Base-by-base conservation (phyloP, 23 tunicate genomes). In the Pegea sp. region DNA sequence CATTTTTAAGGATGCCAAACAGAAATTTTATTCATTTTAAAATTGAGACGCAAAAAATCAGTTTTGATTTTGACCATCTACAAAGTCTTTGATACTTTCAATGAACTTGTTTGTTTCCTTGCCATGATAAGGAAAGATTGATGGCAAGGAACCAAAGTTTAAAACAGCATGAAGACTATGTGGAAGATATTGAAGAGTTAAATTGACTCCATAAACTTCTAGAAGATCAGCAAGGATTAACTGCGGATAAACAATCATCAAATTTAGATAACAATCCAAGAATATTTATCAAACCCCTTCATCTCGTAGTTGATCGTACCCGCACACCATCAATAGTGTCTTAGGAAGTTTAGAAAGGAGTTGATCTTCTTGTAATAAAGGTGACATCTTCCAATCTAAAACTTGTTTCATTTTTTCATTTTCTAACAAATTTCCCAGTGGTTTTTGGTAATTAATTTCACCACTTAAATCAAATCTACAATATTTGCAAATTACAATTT, bases 251-350 rank as follows among this genome's bases (percentile, higher is more conserved):
- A 8, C 46, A 38, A 38, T 11, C 46, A 38, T 11, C 46, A 38
- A 38, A 11, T 8, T 8, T 19, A 54, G 33, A 54, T 26, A 54
- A 5, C 33, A 18, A 11, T 50, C 22, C 19, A 50, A 50, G 7
- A n/a, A 5, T 5, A n/a, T 7, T 50, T 50, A 6, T n/a, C 67
- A 59, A 42, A 78, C 92, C 62, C 78, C 92, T 54, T 78, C 78
- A 64, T 78, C 92, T 13, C 92, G 66, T 34, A 70, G 44, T 3
- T 68, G 43, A 43, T 78, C 92, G 59, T 69, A 78, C 49, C 70
- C 92, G 59, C 72, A 60, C 4, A 74, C 69, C 29, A 70, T 16
- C 0, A 70, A 52, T 33, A 63, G 72, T n/a, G 78, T 64, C 13
- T 56, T 24, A 1, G 76, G 76, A 25, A 78, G 27, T 23, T 42